phyloP scores from a whole-genome alignment of 2,888 invertebrate genomes.

The Drosophila parthenogenetica region DNA sequence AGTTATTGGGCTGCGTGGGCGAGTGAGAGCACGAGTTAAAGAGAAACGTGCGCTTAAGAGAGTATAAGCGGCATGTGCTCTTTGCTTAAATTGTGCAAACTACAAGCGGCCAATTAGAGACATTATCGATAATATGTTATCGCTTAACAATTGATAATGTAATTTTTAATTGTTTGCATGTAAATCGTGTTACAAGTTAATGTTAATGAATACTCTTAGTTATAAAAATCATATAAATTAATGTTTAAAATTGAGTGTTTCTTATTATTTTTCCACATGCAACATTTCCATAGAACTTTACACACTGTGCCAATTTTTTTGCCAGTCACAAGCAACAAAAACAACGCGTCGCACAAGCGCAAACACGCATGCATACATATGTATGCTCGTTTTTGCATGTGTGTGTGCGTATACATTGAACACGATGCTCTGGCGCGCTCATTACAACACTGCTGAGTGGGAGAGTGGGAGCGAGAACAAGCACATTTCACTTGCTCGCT shows the following conservation, averaged over 20 bases:
- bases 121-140: conserved; percentile 39
- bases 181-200: not conserved
- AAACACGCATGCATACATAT: conserved; percentile 15
- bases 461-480: conserved; percentile 55
- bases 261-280: not conserved
- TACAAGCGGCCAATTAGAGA: conserved; percentile 40
- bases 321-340: conserved; percentile 60
- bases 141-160: conserved; percentile 6
- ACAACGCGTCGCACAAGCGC: conserved; percentile 31
- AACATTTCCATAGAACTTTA: conserved; percentile 12
- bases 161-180: not conserved
- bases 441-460: conserved; percentile 54
- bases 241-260: too few species aligned
- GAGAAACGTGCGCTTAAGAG: conserved; percentile 42
- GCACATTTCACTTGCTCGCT: conserved; percentile 58
- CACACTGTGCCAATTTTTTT: conserved; percentile 60
- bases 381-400: not conserved
- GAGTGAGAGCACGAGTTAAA: conserved; percentile 28
- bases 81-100: conserved; percentile 16
- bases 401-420: conserved; percentile 10
- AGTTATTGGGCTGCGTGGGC: conserved; percentile 38
- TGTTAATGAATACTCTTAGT: not conserved
- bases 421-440: conserved; percentile 41
- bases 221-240: too few species aligned
- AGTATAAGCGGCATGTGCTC: conserved; percentile 22